A percentile compares a stretch with the other conserved stretches of the same genome.
These are phyloP conservation scores for Aromia moschata DNA, from an alignment of 2,888 invertebrate species.

Conservation along the genomic window DNA sequence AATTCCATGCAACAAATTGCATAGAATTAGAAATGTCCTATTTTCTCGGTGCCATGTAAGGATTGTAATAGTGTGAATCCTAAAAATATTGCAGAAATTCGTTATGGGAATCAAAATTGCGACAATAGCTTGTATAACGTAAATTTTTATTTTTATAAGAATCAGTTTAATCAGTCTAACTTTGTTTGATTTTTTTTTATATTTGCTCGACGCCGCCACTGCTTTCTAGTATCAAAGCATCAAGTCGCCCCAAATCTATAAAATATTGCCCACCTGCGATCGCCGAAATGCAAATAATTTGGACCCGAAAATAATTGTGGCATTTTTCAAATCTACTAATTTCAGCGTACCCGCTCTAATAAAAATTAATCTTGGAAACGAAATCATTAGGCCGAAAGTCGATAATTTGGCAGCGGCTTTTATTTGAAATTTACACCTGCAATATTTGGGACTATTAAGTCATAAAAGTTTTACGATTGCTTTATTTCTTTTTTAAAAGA, in stretches of 20 bases:
- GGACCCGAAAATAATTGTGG: constrained; percentile 38
- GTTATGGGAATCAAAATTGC: too few relatives aligned
- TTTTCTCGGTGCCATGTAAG: too few relatives aligned
- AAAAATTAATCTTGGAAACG: constrained; percentile 38
- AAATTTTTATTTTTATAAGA: too few relatives aligned
- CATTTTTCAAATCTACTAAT: constrained; percentile 37
- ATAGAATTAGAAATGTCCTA: too few relatives aligned
- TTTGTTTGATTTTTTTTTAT: too few relatives aligned
- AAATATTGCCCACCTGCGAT: constrained; percentile 49
- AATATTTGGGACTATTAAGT: constrained; percentile 37
- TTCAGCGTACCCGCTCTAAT: constrained; percentile 21
- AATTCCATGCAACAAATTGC: too few relatives aligned
- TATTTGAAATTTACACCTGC: constrained; percentile 44
- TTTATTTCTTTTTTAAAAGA: constrained; percentile 24
- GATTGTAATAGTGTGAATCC: too few relatives aligned
- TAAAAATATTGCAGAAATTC: too few relatives aligned
- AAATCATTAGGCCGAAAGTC: constrained; percentile 39
- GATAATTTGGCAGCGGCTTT: constrained; percentile 39
- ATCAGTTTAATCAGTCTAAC: too few relatives aligned
- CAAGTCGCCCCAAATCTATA: constrained; percentile 37
- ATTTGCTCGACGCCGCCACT: too few relatives aligned
- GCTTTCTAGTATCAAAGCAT: constrained; percentile 21
- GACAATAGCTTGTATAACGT: too few relatives aligned
- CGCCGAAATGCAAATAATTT: constrained; percentile 38
- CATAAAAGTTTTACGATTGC: constrained; percentile 46